Percentiles rank a stretch among this genome's conserved stretches.
phyloP scores from a whole-genome alignment of 2,797 vertebrate genomes.

The Galagoides demidoff region DNA sequence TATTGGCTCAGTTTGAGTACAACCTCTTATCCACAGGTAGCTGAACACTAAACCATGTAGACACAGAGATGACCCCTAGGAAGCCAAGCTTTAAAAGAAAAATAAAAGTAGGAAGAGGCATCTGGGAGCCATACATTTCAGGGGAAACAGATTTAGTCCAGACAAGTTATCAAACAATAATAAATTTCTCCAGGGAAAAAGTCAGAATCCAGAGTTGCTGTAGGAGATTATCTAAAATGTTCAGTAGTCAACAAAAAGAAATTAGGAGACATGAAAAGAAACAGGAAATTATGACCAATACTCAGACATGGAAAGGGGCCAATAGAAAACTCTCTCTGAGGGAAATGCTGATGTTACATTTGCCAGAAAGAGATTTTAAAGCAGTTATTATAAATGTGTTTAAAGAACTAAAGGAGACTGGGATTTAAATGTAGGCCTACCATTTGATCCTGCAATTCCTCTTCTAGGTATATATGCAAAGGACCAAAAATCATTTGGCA shows the following conservation, averaged over 20 bases:
- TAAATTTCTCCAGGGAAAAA: background rate
- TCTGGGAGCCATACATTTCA: background rate
- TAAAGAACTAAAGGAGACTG: background rate
- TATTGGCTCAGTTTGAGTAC: background rate
- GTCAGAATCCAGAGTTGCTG: background rate
- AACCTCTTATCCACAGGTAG: background rate
- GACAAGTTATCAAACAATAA: constrained; percentile 24
- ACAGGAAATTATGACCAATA: background rate
- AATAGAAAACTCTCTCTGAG: background rate
- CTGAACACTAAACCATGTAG: background rate
- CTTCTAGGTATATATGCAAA: no score
- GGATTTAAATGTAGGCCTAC: no score
- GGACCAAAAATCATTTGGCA: no score
- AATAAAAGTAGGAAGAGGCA: background rate
- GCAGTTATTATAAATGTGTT: background rate
- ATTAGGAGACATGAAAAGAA: background rate
- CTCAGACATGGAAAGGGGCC: background rate
- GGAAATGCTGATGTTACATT: background rate
- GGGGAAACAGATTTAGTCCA: background rate
- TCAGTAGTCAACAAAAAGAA: background rate
- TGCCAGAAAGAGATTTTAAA: constrained; percentile 15
- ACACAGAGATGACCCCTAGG: background rate
- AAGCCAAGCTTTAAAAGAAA: constrained; percentile 26
- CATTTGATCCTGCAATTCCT: no score
- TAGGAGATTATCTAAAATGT: constrained; percentile 9